A percentile compares a stretch with the other conserved stretches of the same genome.
phyloP scores from a whole-genome alignment of 2,888 invertebrate genomes.

The Pseudococcus longispinus region DNA sequence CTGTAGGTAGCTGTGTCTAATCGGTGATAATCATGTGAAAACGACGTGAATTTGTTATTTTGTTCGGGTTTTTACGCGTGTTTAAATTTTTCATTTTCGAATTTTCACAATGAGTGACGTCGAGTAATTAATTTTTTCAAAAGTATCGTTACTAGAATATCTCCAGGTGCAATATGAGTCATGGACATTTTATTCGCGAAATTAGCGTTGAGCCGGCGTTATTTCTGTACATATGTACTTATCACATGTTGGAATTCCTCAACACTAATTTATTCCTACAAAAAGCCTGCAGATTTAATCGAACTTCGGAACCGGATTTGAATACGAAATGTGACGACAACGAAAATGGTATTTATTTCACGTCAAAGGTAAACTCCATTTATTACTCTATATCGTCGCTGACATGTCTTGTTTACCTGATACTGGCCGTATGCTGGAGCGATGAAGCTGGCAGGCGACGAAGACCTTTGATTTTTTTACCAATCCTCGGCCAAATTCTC shows the following conservation, averaged over 20 bases:
- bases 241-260: neutral
- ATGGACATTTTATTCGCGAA: neutral
- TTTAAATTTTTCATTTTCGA: neutral
- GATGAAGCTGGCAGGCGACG: conserved; percentile 52
- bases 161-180: neutral
- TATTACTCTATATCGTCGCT: neutral
- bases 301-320: conserved; percentile 21
- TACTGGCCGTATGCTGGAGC: neutral
- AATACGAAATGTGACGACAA: conserved; percentile 45
- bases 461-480: conserved; percentile 58
- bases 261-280: conserved; percentile 49
- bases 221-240: neutral
- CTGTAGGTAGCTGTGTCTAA: neutral
- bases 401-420: neutral
- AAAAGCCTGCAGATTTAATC: conserved; percentile 44
- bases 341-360: neutral
- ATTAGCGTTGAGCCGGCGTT: conserved; percentile 41
- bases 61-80: neutral
- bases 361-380: neutral
- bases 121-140: neutral
- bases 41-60: neutral
- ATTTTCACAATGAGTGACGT: neutral
- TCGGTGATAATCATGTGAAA: neutral
- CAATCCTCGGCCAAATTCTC: conserved; percentile 59
- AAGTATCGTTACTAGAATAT: neutral